Base-by-base conservation (phyloP, 2,113 vertebrate genomes). In the Emberiza fucata region DNA sequence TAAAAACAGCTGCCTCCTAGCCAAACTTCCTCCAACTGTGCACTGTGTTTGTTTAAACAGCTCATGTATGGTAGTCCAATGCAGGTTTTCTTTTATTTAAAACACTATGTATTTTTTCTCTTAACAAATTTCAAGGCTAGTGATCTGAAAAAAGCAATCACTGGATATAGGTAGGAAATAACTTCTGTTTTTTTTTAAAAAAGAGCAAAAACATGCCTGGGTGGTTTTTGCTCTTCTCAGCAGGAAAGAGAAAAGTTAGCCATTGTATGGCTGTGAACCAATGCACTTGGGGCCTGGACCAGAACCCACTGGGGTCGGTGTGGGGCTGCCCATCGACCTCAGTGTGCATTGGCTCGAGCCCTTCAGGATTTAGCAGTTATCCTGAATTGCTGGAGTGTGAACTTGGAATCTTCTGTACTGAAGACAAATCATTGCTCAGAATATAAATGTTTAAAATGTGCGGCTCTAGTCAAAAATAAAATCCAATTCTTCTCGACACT, bases 1-100 rank as follows among this genome's bases (percentile, higher is more conserved):
- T 97, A 97, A 86, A 96, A 97, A 96, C 31, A 44, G 96, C 97
- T 97, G 97, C 73, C 42, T 98, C 95, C 98, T 97, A 98, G 98
- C 97, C 98, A 98, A 86, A 98, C 98, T 98, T 98, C 98, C 98
- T 99, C 98, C 97, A 96, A 94, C 92, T 97, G 98, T 99, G 98
- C 98, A 98, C 98, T 98, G 98, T 98, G 98, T 97, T 91, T 89
- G 97, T 98, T 97, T 98, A 94, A 98, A 98, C 97, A 91, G 95
- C 97, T 98, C 97, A 95, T 97, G 75, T 98, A 97, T 98, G 98
- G 98, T 97, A 97, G 97, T 95, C 94, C 9, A 25, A 89, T 91
- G 90, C 97, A 96, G 94, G 92, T 97, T 98, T 97, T 69, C 64
- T 92, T 95, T 97, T 97, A 84, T 96, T 97, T 98, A 97, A 98